Percentiles rank a stretch among this genome's conserved stretches.
These are phyloP conservation scores for Tethya wilhelma DNA, from an alignment of 37 sponge, comb jelly and placozoan species.

Conservation along the genomic window DNA sequence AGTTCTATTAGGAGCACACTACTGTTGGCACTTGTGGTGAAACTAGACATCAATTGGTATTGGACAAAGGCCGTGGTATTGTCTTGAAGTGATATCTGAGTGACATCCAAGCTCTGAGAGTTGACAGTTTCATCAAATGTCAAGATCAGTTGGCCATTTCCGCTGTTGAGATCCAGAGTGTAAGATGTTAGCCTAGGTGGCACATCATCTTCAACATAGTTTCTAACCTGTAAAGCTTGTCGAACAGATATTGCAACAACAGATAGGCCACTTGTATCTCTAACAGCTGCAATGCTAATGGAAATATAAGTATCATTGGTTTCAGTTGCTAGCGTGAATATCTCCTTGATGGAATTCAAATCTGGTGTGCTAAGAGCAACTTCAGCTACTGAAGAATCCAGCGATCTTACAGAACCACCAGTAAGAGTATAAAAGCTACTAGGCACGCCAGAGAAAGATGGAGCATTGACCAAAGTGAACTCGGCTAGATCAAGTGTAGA, in stretches of 20 bases:
- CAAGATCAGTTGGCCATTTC: slow-evolving; percentile 54
- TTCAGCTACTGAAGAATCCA: slow-evolving; percentile 15
- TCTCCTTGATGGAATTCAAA: slow-evolving; percentile 76
- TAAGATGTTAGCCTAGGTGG: slow-evolving; percentile 57
- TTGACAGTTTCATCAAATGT: slow-evolving; percentile 89
- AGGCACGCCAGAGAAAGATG: neutral
- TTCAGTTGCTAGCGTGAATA: slow-evolving; percentile 51
- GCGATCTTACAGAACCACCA: slow-evolving; percentile 55
- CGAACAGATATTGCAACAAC: slow-evolving; percentile 46
- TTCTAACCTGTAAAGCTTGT: slow-evolving; percentile 30
- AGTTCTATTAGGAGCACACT: slow-evolving; percentile 63
- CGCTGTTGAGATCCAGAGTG: slow-evolving; percentile 79
- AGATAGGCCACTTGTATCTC: slow-evolving; percentile 64
- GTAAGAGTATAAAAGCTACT: slow-evolving; percentile 58
- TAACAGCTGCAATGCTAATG: slow-evolving; percentile 52
- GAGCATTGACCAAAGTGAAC: slow-evolving; percentile 40
- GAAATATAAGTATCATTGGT: slow-evolving; percentile 71
- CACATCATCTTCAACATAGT: slow-evolving; percentile 44
- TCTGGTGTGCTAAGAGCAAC: slow-evolving; percentile 61
- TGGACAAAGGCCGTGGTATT: slow-evolving; percentile 20
- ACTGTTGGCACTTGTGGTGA: slow-evolving; percentile 49
- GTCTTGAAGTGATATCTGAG: slow-evolving; percentile 70
- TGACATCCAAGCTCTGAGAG: slow-evolving; percentile 47
- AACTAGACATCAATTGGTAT: slow-evolving; percentile 45
- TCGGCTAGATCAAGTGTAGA: slow-evolving; percentile 64